These are phyloP conservation scores for Megaceryle torquata DNA, from an alignment of 2,113 vertebrate species.

Conservation along the genomic window DNA sequence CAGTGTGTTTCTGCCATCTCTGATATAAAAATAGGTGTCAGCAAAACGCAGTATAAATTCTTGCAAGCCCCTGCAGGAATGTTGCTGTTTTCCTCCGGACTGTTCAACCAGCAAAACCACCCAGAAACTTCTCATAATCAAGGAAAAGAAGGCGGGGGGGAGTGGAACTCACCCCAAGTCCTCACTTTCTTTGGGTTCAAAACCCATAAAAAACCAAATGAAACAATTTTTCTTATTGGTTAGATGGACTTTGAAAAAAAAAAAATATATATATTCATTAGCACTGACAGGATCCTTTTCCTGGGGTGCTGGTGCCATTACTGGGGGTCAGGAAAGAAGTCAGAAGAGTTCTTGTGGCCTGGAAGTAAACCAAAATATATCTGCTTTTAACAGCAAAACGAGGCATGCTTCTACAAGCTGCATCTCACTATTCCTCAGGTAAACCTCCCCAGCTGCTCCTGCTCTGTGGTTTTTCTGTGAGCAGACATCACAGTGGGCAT, in stretches of 20 bases:
- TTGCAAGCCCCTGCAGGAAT: conserved; percentile 34
- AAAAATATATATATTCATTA: background rate
- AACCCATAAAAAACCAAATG: background rate
- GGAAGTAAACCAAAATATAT: background rate
- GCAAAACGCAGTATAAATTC: conserved; percentile 11
- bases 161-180: background rate
- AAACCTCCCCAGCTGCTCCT: background rate
- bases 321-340: background rate
- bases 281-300: background rate
- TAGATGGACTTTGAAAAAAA: background rate
- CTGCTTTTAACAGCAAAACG: background rate
- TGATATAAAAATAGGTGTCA: conserved; percentile 19
- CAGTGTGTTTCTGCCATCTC: conserved; percentile 10
- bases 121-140: background rate
- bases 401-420: background rate
- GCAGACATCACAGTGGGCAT: background rate
- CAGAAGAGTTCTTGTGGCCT: background rate
- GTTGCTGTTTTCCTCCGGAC: background rate
- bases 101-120: background rate
- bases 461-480: background rate
- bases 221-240: background rate
- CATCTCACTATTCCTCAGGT: background rate
- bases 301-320: background rate
- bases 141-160: background rate
- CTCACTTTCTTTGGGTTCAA: background rate